A percentile compares a stretch with the other conserved stretches of the same genome.
These are phyloP conservation scores for Chelonoidis abingdonii DNA, from an alignment of 2,113 vertebrate genomes.

Conservation along the genomic window DNA sequence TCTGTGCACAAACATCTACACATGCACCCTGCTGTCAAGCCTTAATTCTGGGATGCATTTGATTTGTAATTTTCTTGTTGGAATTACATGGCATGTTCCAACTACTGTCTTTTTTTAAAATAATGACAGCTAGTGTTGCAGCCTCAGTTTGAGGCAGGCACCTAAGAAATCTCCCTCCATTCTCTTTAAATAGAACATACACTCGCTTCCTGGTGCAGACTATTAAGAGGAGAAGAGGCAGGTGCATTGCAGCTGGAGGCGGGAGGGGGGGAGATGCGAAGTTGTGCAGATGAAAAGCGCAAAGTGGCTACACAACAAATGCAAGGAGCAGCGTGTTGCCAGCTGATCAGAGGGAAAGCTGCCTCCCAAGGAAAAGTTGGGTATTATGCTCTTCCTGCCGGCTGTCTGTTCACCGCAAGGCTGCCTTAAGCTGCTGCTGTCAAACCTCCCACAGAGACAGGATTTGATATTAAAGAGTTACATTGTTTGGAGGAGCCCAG, in stretches of 20 bases:
- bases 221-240: too few species aligned
- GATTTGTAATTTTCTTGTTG: background rate
- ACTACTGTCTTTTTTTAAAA: background rate
- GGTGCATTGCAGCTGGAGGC: too few species aligned
- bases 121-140: background rate
- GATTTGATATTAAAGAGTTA: background rate
- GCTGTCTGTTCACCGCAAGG: background rate
- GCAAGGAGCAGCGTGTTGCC: background rate
- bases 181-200: background rate
- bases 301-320: background rate
- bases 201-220: background rate
- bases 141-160: background rate
- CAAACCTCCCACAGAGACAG: background rate
- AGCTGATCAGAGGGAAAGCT: background rate
- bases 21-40: background rate
- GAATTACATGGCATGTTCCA: background rate
- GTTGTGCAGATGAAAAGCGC: background rate
- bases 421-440: background rate
- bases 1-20: background rate
- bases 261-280: background rate
- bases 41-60: background rate
- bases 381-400: too few species aligned
- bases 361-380: background rate
- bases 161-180: background rate
- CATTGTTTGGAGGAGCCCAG: background rate